Evolutionary conservation across 2,797 vertebrate genomes (phyloP), one percentile per base, ranked within the genome.

Genomic region (Sebastes variabilis): DNA sequence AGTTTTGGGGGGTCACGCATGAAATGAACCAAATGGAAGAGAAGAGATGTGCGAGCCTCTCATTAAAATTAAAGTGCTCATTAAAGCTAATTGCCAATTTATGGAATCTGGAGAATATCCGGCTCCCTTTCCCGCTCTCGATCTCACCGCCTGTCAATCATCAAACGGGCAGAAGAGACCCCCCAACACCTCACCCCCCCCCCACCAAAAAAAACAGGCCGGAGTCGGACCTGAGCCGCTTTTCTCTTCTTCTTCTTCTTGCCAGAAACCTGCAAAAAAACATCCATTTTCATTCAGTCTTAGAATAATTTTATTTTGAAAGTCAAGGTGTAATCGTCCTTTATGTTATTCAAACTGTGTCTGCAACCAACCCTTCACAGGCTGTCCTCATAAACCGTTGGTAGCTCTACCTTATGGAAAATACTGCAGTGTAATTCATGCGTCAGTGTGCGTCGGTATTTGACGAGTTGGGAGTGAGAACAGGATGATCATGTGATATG

Each of bases 31-130:
- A 49, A 68, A 78, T 54, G 68, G 58, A 72, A 77, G 38, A 62
- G 18, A 67, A 56, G 81, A 83, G 86, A 91, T 92, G 81, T 82
- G 83, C 60, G 87, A 89, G 87, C 77, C 66, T 59, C 92, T 94
- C 94, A 95, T 96, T 95, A 96, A 96, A 96, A 95, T 95, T 94
- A 95, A 96, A 94, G 84, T 66, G 72, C 90, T 95, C 94, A 95
- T 96, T 96, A 95, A 95, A 95, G 93, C 87, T 94, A 95, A 95
- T 95, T 94, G 95, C 59, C 93, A 95, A 95, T 94, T 95, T 94
- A 92, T 92, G 84, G 84, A 90, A 90, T 90, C 77, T 77, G 82
- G 72, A 82, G 84, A 79, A 92, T 91, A 85, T 93, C 80, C 61
- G 59, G 49, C 81, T 77, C 6, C 4, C 34, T 66, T 66, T 30